phyloP scores from a whole-genome alignment of 2,113 vertebrate species.

The Puntigrus tetrazona region DNA sequence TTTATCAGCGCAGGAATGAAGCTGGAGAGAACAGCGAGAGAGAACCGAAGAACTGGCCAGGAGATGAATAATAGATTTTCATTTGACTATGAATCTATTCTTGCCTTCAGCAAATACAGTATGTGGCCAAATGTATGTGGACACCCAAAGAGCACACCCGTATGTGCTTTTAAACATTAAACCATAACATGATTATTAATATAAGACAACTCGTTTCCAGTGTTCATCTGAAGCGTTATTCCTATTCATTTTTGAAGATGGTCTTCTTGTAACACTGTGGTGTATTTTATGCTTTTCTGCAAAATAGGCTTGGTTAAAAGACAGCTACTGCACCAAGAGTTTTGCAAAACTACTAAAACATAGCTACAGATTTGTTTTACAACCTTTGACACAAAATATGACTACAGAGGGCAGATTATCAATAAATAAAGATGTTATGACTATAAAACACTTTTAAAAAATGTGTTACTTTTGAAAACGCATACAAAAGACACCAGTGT shows the following conservation, averaged over 20 bases:
- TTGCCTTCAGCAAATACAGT: background rate
- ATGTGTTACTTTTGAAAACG: too few relatives aligned
- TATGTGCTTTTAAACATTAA: background rate
- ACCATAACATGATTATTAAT: background rate
- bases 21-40: background rate
- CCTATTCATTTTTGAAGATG: background rate
- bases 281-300: too few relatives aligned
- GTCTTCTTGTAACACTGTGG: background rate
- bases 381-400: background rate
- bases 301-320: too few relatives aligned
- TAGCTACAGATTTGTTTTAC: too few relatives aligned
- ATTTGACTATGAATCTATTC: background rate
- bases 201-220: background rate
- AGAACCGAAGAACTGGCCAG: background rate
- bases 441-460: too few relatives aligned
- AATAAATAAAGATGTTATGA: background rate
- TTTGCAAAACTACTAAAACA: too few relatives aligned
- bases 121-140: background rate
- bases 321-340: too few relatives aligned
- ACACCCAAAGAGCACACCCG: background rate
- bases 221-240: background rate
- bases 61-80: conserved; percentile 16
- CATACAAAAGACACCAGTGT: too few relatives aligned
- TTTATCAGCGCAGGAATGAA: background rate
- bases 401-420: background rate